phyloP scores from a whole-genome alignment of 2,888 invertebrate genomes.

The Odontomyia ornata region DNA sequence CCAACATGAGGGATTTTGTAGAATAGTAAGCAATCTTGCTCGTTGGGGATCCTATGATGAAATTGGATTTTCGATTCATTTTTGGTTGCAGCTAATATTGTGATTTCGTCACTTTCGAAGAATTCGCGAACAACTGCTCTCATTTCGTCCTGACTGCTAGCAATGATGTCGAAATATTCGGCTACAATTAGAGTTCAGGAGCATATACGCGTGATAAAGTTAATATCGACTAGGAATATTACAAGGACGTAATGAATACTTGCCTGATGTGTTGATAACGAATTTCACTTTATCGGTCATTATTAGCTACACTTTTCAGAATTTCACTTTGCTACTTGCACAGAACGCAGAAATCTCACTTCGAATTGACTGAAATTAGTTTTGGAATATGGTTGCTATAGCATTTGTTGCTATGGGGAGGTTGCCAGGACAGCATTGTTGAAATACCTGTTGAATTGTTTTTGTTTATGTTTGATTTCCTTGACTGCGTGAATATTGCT shows the following conservation, averaged over 20 bases:
- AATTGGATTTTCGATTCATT: constrained; percentile 64
- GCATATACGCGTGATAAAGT: not conserved
- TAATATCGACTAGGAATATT: not conserved
- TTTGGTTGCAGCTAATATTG: constrained; percentile 64
- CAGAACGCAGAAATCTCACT: not conserved
- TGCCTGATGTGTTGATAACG: constrained; percentile 64
- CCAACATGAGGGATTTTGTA: constrained; percentile 64
- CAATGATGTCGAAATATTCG: constrained; percentile 14
- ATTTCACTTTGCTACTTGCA: not conserved
- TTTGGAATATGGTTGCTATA: constrained; percentile 2
- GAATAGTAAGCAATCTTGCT: constrained; percentile 63
- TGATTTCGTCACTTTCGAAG: constrained; percentile 64
- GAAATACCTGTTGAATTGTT: no score
- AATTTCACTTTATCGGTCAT: constrained; percentile 60
- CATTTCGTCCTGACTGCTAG: constrained; percentile 13
- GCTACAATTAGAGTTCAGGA: not conserved
- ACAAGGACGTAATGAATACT: constrained; percentile 48
- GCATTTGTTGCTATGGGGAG: not conserved
- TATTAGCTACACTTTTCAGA: not conserved
- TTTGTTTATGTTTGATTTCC: no score
- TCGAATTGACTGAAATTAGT: not conserved
- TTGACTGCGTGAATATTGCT: no score
- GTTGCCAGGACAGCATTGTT: not conserved
- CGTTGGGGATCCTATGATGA: constrained; percentile 63
- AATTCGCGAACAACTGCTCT: constrained; percentile 62